Base-by-base conservation (phyloP, 2,113 vertebrate genomes). In the Ailurus styani region DNA sequence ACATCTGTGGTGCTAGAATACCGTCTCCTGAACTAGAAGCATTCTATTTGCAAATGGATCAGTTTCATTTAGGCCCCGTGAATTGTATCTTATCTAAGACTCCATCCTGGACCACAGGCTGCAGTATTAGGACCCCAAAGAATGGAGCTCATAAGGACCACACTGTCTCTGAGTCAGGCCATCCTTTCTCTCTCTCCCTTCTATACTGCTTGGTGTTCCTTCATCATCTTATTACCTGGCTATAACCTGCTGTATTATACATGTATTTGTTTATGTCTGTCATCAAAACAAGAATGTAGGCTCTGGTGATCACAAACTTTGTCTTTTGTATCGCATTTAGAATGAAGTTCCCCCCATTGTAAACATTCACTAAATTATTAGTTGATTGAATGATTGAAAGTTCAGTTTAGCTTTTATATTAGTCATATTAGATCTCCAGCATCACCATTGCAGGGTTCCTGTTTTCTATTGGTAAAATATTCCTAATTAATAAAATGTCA, bases 1-100 rank as follows among this genome's bases (percentile, higher is more conserved):
- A 3, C 4, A 6, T 15, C 21, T 60, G 52, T 7, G 25, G 0
- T 55, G 3, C 9, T 62, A 5, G 11, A 72, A 29, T 40, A 2
- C n/a, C 45, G 18, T 57, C 18, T 93, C 25, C 15, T 91, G 9
- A 57, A 15, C 5, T 37, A 23, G 13, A 27, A 27, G 4, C 4
- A 29, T 82, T 42, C 25, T 11, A 47, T 54, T 47, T 54, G 45
- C 31, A 18, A 78, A 12, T 42, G 55, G 52, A 17, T 72, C 23
- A 9, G 23, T 70, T 45, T 79, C n/a, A 23, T 4, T 20, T 54
- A 55, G 21, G 31, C 6, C 27, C 20, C 37, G 0, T 64, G 2
- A 64, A 20, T 17, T 11, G 34, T 8, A 8, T 14, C 55, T 88
- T 20, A 12, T 31, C 47, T 45, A 14, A 84, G 12, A 40, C 12